These are phyloP conservation scores for Triops longicaudatus DNA, from an alignment of 1,140 invertebrate genomes.

Conservation along the genomic window DNA sequence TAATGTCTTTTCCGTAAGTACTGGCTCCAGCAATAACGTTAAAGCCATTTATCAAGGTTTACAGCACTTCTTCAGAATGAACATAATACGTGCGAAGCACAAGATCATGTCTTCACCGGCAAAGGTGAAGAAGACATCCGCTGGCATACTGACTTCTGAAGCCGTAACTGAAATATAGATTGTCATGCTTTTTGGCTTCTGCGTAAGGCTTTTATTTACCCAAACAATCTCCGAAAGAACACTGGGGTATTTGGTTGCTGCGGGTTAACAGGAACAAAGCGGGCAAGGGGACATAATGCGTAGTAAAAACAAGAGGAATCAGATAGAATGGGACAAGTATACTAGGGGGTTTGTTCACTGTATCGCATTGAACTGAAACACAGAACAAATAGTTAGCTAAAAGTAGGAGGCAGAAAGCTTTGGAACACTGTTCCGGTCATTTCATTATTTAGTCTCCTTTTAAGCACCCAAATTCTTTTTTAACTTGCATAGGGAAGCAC, in stretches of 20 bases:
- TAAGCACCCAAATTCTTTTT: not conserved
- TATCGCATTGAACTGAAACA: not conserved
- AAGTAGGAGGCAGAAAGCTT: constrained; percentile 1
- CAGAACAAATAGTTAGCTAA: not conserved
- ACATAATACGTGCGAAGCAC: too few species aligned
- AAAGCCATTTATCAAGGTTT: too few species aligned
- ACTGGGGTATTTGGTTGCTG: not conserved
- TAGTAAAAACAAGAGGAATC: not conserved
- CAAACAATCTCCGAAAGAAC: constrained; percentile 1
- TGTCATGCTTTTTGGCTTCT: too few species aligned
- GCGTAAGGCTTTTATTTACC: constrained; percentile 1
- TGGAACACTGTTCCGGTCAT: not conserved
- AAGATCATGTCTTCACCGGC: too few species aligned
- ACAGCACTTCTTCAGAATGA: too few species aligned
- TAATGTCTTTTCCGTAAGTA: too few species aligned
- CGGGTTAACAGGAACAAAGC: not conserved
- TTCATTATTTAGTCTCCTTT: not conserved
- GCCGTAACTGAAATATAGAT: too few species aligned
- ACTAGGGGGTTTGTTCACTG: not conserved
- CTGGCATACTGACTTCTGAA: too few species aligned
- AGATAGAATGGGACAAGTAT: not conserved
- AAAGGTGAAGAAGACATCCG: too few species aligned
- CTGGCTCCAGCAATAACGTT: too few species aligned
- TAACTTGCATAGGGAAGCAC: constrained; percentile 2
- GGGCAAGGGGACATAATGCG: not conserved